Percentiles rank a stretch among this genome's conserved stretches.
Conservation (phyloP, 1,140 invertebrate genomes). For the Penaeus indicus region DNA sequence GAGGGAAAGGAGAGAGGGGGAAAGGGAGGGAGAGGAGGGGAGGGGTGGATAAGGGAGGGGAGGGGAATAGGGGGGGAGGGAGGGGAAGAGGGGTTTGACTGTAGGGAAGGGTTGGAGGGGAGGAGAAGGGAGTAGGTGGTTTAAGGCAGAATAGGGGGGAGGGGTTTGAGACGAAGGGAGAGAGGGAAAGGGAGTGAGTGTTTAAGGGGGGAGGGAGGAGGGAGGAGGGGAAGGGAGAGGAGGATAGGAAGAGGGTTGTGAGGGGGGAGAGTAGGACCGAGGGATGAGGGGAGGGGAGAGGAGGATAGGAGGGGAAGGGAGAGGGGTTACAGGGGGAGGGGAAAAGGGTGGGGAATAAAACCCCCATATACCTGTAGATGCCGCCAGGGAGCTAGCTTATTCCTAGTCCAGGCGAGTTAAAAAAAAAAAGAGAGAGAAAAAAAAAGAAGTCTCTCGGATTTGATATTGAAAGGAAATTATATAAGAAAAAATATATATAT, state of each 20-base stretch:
- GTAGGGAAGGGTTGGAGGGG: neutral
- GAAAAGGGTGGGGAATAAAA: too few relatives aligned
- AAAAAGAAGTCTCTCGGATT: too few relatives aligned
- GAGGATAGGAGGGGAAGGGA: neutral
- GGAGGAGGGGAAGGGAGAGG: too few relatives aligned
- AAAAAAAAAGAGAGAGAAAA: too few relatives aligned
- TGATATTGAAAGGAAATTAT: too few relatives aligned
- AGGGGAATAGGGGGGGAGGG: neutral
- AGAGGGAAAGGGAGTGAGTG: too few relatives aligned
- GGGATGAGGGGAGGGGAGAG: neutral
- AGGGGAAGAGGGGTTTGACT: neutral
- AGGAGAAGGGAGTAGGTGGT: neutral
- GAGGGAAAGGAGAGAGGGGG: neutral
- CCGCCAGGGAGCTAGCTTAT: too few relatives aligned
- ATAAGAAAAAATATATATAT: too few relatives aligned
- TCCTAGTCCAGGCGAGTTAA: too few relatives aligned
- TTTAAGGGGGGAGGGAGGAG: too few relatives aligned
- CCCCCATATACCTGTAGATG: too few relatives aligned
- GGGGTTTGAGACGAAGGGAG: neutral
- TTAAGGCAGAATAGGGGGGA: neutral
- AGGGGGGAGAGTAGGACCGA: neutral
- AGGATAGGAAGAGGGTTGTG: neutral
- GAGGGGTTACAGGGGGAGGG: neutral
- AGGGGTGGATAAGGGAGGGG: conserved; percentile 3
- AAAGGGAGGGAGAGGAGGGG: neutral